Base-by-base conservation (phyloP, 2,888 invertebrate species). In the Chouioia cunea region DNA sequence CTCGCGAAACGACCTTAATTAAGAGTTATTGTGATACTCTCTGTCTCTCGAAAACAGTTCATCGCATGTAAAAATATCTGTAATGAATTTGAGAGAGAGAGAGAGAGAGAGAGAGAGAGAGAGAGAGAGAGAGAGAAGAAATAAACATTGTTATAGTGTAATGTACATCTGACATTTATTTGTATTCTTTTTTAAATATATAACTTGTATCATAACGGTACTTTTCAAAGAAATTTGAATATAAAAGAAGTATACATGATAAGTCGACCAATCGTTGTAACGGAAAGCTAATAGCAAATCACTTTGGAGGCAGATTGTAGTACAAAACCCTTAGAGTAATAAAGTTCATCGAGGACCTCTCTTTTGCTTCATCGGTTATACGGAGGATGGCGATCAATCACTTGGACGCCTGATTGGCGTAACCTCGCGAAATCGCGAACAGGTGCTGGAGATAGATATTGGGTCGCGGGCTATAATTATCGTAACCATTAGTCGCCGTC, bases 401-500 rank as follows among this genome's bases (percentile, higher is more conserved):
- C 58, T 22, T 22, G 22, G 58, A 47, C 58, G 47, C 46, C 23
- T 59, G 58, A 59, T 59, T 59, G 44, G 44, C 57, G 43, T 43
- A 8, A 15, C 20, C 44, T 14, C 47, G 46, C 46, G 58, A 59
- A 36, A 59, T 59, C 58, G 58, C 47, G 58, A 56, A 18, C 56
- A 43, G 43, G 56, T 22, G 58, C 20, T 76, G 77, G 74, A 77
- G 78, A 36, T 36, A 36, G 79, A 79, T 81, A 82, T 82, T 83
- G 80, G 82, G 78, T 81, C 75, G 77, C 77, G 82, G 36, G 27
- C 15, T 48, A 27, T 64, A 83, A 64, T 64, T 64, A 83, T 83
- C 80, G 82, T 80, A 78, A 79, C 80, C 81, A 83, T 83, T 83
- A 83, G 82, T 80, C 77, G 77, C 79, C 79, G 78, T 23, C 81